Evolutionary conservation across 2,113 vertebrate species (phyloP).

Genomic region (Halcyon senegalensis): DNA sequence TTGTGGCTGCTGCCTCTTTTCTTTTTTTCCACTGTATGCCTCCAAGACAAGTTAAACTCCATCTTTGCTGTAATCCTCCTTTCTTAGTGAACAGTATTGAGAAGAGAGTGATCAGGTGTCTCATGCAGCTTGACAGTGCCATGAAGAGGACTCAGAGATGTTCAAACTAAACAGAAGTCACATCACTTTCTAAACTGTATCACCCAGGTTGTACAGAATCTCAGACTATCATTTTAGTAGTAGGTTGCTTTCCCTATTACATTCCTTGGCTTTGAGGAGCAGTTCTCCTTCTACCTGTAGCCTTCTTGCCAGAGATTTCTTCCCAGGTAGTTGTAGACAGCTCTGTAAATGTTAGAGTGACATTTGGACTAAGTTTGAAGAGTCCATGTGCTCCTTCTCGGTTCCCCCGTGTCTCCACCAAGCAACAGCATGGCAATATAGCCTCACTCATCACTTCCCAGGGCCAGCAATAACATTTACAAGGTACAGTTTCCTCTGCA

Average conservation of each 20-base stretch:
- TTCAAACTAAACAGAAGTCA: background rate
- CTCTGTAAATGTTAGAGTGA: conserved; percentile 82
- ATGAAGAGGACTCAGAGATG: background rate
- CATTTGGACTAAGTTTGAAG: conserved; percentile 74
- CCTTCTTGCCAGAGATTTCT: conserved; percentile 52
- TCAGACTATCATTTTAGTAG: background rate
- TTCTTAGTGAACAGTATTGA: background rate
- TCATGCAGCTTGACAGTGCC: background rate
- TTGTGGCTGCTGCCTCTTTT: background rate
- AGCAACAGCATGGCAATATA: conserved; percentile 5
- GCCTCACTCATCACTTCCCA: conserved; percentile 29
- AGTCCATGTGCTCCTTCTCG: background rate
- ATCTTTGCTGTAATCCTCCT: background rate
- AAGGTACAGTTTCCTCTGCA: conserved; percentile 75
- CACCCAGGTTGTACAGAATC: background rate
- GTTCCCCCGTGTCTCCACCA: conserved; percentile 41
- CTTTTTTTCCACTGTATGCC: background rate
- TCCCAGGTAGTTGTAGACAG: conserved; percentile 51
- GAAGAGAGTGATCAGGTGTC: background rate
- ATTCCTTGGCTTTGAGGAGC: background rate
- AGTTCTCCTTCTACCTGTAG: conserved; percentile 54
- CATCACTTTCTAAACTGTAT: background rate
- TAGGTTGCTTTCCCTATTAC: background rate
- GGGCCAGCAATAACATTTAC: conserved; percentile 79
- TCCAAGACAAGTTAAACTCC: background rate